Base-by-base conservation (phyloP, 64 coral and sea anemone genomes). In the Trachythela sp. region DNA sequence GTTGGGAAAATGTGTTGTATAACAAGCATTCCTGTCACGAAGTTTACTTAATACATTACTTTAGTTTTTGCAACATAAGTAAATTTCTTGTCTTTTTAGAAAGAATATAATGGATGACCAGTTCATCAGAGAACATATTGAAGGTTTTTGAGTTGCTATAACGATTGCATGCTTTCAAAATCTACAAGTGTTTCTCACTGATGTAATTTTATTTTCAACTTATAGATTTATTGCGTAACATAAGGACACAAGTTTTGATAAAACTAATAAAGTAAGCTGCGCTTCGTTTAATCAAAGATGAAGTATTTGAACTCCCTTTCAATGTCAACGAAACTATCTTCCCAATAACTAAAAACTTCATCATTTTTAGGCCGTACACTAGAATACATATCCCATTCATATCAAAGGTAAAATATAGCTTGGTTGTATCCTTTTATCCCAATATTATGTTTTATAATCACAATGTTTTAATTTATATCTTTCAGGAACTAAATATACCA, bases 51-150 rank as follows among this genome's bases (percentile, higher is more conserved):
- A 72, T 72, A 72, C 9, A 15, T 15, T 20, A 52, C 10, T 35
- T 24, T 72, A 58, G 2, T 88, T 34, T 88, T 84, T 6, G 1
- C 1, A 13, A 36, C 13, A 24, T 15, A 36, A 24, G 4, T 77
- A 13, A 34, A 35, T 13, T 36, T 35, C 8, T 37, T 36, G 15
- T 34, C 4, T 5, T 83, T 86, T 20, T 42, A 94, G 96, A 39
- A 94, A 94, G 90, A 99, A 99, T 70, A 99, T 99, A 67, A 99
- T 99, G 96, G 96, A 99, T 88, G 96, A 99, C 30, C 96, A 90
- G 26, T 99, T 99, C 48, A 99, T 99, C 35, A 88, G 96, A 40
- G 96, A 99, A 80, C 96, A 99, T 83, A 99, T 99, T 48, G 96
- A 99, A 92, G 93, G 93, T 94, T 92, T 30, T n/a, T 26, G 18